These are phyloP conservation scores for Eublepharis macularius DNA, from an alignment of 2,113 vertebrate species.

Conservation along the genomic window DNA sequence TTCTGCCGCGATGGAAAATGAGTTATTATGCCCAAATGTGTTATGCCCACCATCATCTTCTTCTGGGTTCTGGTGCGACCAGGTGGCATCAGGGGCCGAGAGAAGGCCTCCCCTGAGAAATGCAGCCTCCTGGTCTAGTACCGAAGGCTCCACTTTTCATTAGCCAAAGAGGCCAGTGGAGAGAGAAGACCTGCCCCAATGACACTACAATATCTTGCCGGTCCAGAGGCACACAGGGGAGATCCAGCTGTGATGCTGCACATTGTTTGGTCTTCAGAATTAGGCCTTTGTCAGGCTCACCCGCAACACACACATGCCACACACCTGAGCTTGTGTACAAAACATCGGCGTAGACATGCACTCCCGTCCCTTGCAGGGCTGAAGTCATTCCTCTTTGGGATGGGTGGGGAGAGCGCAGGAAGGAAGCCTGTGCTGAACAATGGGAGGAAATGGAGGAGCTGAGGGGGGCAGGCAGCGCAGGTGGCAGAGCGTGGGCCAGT, in stretches of 20 bases:
- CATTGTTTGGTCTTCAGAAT: too few species aligned
- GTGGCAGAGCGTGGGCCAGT: conserved; percentile 44
- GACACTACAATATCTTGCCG: too few species aligned
- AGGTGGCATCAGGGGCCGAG: background rate
- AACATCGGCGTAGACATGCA: background rate
- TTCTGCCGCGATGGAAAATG: background rate
- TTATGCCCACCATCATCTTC: background rate
- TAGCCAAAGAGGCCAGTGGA: too few species aligned
- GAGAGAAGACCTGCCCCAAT: too few species aligned
- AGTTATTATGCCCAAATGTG: too few species aligned
- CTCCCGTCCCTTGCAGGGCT: background rate
- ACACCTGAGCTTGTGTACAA: background rate
- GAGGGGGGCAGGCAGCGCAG: conserved; percentile 60
- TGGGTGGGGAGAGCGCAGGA: conserved; percentile 68
- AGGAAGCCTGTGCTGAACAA: conserved; percentile 79
- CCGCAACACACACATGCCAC: background rate
- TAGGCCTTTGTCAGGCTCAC: background rate
- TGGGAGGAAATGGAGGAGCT: conserved; percentile 82
- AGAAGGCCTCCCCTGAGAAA: background rate
- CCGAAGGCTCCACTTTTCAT: too few species aligned
- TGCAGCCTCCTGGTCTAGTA: too few species aligned
- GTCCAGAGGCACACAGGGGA: too few species aligned
- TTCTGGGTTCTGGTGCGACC: background rate
- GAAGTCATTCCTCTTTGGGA: conserved; percentile 18
- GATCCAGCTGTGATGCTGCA: too few species aligned